Base-by-base conservation (phyloP, 2,113 vertebrate species). In the Carassius carassius region DNA sequence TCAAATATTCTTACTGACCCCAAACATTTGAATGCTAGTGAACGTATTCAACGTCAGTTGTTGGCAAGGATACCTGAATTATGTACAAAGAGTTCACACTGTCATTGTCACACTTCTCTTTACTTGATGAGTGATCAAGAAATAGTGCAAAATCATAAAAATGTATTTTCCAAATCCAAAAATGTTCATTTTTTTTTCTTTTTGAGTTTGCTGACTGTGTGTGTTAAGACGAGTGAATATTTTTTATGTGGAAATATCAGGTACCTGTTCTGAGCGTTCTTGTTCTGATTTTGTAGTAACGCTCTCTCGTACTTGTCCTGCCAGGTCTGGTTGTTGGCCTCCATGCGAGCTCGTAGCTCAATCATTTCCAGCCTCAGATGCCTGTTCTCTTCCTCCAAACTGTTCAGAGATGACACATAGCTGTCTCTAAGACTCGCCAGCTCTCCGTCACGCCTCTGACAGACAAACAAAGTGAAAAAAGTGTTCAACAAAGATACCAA, bases 331-430 rank as follows among this genome's bases (percentile, higher is more conserved):
- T 25, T 84, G 25, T 92, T 81, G 25, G 82, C 84, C 29, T 93
- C 91, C 87, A 94, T 89, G 4, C 91, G 94, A 0, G 89, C 86
- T 25, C 86, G 92, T 54, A 92, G 87, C 89, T 94, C 92, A 35
- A 91, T 70, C 0, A 96, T 88, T 13, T 95, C 94, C 84, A 92
- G 93, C 87, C 86, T 92, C 41, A 97, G 81, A 67, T 93, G 94
- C 54, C 90, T 91, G 88, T 97, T 97, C 93, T 97, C 96, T 83
- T 91, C 90, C 32, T 95, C 91, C 85, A 97, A 79, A 83, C 91
- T 92, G 87, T 92, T 94, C 75, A 96, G 87, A 37, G 94, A 92
- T 12, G 81, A 90, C 88, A 91, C 80, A 12, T 92, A 93, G 88
- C 94, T 94, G 84, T 95, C 95, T 76, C 91, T 88, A 83, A 94